These are phyloP conservation scores for Drosophila suzukii DNA, from an alignment of 1,140 invertebrate species.

Conservation along the genomic window DNA sequence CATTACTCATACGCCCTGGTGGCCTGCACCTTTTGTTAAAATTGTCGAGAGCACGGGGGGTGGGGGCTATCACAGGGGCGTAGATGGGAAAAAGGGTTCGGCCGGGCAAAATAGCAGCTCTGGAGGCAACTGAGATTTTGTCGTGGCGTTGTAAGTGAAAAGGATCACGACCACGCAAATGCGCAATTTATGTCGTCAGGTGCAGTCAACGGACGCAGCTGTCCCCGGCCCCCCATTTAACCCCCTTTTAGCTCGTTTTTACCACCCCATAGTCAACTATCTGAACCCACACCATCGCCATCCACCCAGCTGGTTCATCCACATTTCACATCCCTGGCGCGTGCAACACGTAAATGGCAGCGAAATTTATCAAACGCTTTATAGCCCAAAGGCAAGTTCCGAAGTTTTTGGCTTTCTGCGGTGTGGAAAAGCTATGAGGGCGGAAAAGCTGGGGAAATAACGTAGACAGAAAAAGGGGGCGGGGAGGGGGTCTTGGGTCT, in stretches of 20 bases:
- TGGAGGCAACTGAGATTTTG: conserved; percentile 49
- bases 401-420: conserved; percentile 42
- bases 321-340: conserved; percentile 51
- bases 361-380: conserved; percentile 67
- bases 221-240: conserved; percentile 10
- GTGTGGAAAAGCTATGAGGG: conserved; percentile 7
- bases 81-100: background rate
- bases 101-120: conserved; percentile 6
- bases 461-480: background rate
- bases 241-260: background rate
- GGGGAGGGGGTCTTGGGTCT: background rate
- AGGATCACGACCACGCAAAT: conserved; percentile 64
- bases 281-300: conserved; percentile 15
- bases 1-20: conserved; percentile 46
- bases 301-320: conserved; percentile 27
- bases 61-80: conserved; percentile 2
- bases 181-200: conserved; percentile 68
- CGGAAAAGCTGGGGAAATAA: conserved; percentile 13
- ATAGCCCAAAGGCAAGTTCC: conserved; percentile 41
- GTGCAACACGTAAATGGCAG: conserved; percentile 70
- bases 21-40: conserved; percentile 41
- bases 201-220: conserved; percentile 49
- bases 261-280: conserved; percentile 25
- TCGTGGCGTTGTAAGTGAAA: conserved; percentile 56
- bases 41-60: background rate